Base-by-base conservation (phyloP, 2,888 invertebrate genomes). In the Diarsia brunnea region DNA sequence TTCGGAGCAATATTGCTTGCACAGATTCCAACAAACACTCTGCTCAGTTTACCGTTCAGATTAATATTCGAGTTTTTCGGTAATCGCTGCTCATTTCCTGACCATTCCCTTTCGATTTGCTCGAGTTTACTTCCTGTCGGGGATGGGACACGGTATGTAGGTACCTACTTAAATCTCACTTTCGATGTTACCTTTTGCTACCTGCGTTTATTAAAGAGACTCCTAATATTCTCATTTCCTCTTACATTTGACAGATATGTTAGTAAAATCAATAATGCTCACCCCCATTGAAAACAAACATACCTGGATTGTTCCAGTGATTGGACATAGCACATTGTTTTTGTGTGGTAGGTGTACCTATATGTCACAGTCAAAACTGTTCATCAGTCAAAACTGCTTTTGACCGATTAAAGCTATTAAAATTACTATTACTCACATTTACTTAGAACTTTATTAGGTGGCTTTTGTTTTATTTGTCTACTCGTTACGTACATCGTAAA, bases 41-140 rank as follows among this genome's bases (percentile, higher is more conserved):
- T 8, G 27, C 27, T 49, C 21, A 43, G 19, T 55, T 63, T 45
- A 65, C 14, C 43, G 16, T 76, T 60, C 31, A 31, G 43, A 63
- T 27, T 55, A 76, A 61, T 77, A 43, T 27, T 24, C 24, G 45
- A 61, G n/a, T 63, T 69, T 76, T 77, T 69, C 27, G 69, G 78
- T 55, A 70, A 69, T 63, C 51, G 11, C 21, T 16, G 12, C 27
- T 69, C 63, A 69, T 77, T 76, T 77, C 77, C 77, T 53, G 63
- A 43, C 61, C 14, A 61, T 77, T 38, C 53, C 61, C 16, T 77
- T 76, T 76, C 61, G 27, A 76, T 69, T 77, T 63, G 27, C 53
- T 53, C 47, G 11, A 27, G 53, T 47, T n/a, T 53, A 51, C 65
- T 53, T 78, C 78, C 72, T 53, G 63, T n/a, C n/a, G 38, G 61